Percentiles rank a stretch among this genome's conserved stretches.
Evolutionary conservation across 1,140 invertebrate species (phyloP).

Genomic region (Trissolcus basalis): DNA sequence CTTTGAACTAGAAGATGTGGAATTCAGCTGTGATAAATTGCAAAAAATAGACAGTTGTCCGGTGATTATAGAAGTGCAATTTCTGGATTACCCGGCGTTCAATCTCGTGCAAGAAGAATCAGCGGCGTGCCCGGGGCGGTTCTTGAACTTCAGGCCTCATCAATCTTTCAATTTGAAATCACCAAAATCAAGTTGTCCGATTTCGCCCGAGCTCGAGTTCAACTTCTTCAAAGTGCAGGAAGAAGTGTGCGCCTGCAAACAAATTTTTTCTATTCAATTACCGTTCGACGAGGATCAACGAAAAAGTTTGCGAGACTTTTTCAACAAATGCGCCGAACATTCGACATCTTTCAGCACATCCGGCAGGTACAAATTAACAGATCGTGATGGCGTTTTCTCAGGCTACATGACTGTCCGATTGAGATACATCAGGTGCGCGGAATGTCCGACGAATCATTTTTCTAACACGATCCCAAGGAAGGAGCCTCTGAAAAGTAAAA

Average conservation of each 20-base stretch:
- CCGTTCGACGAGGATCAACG: slow-evolving; percentile 24
- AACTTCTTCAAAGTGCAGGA: slow-evolving; percentile 22
- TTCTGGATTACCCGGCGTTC: slow-evolving; percentile 56
- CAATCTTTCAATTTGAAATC: slow-evolving; percentile 19
- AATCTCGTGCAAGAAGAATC: slow-evolving; percentile 41
- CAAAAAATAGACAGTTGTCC: slow-evolving; percentile 7
- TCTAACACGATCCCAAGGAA: neutral
- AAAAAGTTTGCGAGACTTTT: slow-evolving; percentile 20
- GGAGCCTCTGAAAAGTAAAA: neutral
- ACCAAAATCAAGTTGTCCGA: neutral
- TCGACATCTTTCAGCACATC: slow-evolving; percentile 31
- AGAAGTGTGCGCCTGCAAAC: slow-evolving; percentile 3
- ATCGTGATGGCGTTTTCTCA: slow-evolving; percentile 14
- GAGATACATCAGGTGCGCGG: slow-evolving; percentile 54
- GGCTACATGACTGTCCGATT: slow-evolving; percentile 48
- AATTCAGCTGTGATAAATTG: slow-evolving; percentile 30
- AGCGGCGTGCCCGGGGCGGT: neutral
- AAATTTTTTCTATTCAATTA: slow-evolving; percentile 21
- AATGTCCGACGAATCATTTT: slow-evolving; percentile 3
- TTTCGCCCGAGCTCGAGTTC: slow-evolving; percentile 21
- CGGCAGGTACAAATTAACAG: slow-evolving; percentile 47
- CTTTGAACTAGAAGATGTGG: slow-evolving; percentile 49
- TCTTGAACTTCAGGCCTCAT: slow-evolving; percentile 7
- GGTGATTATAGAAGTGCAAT: slow-evolving; percentile 49
- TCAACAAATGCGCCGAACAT: slow-evolving; percentile 3